Conservation (phyloP, 1,140 invertebrate species). For the Drosophila repletoides region DNA sequence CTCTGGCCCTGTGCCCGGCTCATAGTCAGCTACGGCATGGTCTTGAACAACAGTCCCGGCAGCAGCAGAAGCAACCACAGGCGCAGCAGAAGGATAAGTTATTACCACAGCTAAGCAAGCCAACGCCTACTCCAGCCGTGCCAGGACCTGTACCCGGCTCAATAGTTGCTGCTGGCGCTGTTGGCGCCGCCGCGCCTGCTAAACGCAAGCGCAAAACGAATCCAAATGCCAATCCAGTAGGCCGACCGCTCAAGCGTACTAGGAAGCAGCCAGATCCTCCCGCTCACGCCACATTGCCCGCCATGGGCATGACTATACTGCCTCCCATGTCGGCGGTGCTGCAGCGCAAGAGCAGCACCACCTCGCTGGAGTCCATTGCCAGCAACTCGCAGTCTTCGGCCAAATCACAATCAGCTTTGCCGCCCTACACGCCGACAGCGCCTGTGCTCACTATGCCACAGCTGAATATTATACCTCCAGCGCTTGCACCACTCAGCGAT, state of each 20-base stretch:
- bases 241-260: slow-evolving; percentile 65
- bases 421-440: slow-evolving; percentile 38
- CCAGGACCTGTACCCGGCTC: neutral
- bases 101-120: neutral
- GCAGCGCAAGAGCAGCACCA: slow-evolving; percentile 76
- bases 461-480: slow-evolving; percentile 59
- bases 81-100: neutral
- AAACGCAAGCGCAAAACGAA: slow-evolving; percentile 67
- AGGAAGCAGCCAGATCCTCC: slow-evolving; percentile 43
- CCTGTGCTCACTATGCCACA: slow-evolving; percentile 17
- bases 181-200: neutral
- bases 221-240: slow-evolving; percentile 56
- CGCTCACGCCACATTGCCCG: slow-evolving; percentile 5
- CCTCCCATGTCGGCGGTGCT: slow-evolving; percentile 54
- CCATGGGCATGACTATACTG: slow-evolving; percentile 25
- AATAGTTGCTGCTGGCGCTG: neutral
- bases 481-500: slow-evolving; percentile 68
- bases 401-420: slow-evolving; percentile 51
- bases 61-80: slow-evolving; percentile 3
- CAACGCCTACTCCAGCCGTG: slow-evolving; percentile 6
- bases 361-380: slow-evolving; percentile 76
- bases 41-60: slow-evolving; percentile 34
- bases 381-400: slow-evolving; percentile 76
- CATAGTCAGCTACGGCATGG: slow-evolving; percentile 83
- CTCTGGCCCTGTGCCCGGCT: slow-evolving; percentile 91